Evolutionary conservation across 2,113 vertebrate species (phyloP).

Genomic region (Ia io): DNA sequence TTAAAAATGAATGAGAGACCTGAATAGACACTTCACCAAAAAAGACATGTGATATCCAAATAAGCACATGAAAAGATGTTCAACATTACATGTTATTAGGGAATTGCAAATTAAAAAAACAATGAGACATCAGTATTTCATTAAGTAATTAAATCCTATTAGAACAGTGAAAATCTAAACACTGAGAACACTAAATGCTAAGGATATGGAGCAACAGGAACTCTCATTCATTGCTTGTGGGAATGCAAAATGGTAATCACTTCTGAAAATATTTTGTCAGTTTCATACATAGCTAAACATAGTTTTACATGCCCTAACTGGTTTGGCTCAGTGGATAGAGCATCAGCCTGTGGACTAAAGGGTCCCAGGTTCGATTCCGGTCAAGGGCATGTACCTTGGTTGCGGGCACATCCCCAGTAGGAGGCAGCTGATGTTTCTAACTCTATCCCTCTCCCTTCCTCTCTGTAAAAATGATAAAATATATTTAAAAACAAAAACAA

Average conservation of each 20-base stretch:
- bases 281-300: background rate
- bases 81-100: background rate
- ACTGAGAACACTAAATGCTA: background rate
- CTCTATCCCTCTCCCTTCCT: no score
- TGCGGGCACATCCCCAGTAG: no score
- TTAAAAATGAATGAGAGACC: background rate
- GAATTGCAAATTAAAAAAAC: background rate
- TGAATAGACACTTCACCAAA: background rate
- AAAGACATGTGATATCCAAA: background rate
- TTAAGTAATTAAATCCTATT: background rate
- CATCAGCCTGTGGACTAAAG: no score
- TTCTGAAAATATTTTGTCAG: background rate
- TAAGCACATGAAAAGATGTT: background rate
- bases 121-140: background rate
- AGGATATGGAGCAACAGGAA: background rate
- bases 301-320: background rate
- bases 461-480: no score
- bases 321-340: no score
- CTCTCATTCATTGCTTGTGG: background rate
- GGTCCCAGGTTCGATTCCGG: no score
- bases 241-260: background rate
- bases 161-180: background rate
- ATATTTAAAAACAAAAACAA: no score
- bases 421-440: no score
- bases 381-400: no score